Evolutionary conservation across 2,797 vertebrate species (phyloP), one percentile per base, ranked within the genome.

Genomic region (Macropus fuliginosus): DNA sequence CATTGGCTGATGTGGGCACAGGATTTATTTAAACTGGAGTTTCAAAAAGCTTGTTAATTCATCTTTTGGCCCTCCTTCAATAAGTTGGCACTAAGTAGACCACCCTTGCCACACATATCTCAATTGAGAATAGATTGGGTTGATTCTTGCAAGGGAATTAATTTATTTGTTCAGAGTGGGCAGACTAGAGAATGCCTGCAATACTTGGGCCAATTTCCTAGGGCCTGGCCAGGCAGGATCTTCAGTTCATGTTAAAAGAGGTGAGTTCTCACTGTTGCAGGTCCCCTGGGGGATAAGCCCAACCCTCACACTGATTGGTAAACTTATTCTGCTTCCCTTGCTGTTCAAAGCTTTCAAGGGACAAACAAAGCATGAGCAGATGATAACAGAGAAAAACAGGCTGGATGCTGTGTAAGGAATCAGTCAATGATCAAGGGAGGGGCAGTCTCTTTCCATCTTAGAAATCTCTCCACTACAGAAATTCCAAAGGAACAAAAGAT

Each of bases 11-110:
- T 55, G 54, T 92, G 90, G 94, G 9, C 5, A 50, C 92, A 94
- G 66, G 90, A 74, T 95, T 94, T 10, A 1, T 91, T 91, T 62
- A 95, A 91, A 91, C 6, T 1, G 81, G 95, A 97, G 96, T 96
- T 98, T 96, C 91, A 31, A 1, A 5, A 40, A 0, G 21, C 18
- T 55, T 55, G 92, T 16, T 93, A 91, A 91, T 97, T 98, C 92
- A 94, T 97, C 90, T 97, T 97, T 97, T 95, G 96, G 97, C 96
- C 96, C 96, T 96, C 56, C 21, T 87, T 74, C 91, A 96, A 93
- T 96, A 95, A 97, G 97, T 94, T 95, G 97, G 97, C 98, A 97
- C 59, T 95, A 92, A 97, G 98, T 97, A 96, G 50, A 54, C 66
- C 50, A 18, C 66, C 0, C 0, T 89, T 28, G 28, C 97, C 98